Evolutionary conservation across 1,140 invertebrate species (phyloP).

Genomic region (Ericerus pela): DNA sequence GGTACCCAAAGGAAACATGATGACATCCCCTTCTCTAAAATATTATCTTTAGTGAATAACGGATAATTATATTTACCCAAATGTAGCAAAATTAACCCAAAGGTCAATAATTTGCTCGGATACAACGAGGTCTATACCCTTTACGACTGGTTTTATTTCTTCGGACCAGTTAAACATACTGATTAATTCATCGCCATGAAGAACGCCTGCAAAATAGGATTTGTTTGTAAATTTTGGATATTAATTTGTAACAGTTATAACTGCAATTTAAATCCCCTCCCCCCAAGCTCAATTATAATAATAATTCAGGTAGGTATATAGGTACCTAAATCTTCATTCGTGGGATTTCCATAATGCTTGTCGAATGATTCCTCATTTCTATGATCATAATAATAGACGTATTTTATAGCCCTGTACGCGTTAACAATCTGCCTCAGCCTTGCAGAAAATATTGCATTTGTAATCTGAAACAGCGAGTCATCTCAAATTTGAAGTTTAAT

Average conservation of each 20-base stretch:
- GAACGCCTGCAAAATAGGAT: conserved; percentile 9
- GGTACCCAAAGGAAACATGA: too few relatives aligned
- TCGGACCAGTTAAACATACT: conserved; percentile 16
- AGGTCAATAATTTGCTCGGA: conserved; percentile 13
- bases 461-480: too few relatives aligned
- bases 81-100: conserved; percentile 17
- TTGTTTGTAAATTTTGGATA: too few relatives aligned
- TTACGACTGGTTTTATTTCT: not conserved
- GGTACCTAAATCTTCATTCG: too few relatives aligned
- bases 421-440: not conserved
- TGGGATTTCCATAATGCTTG: not conserved
- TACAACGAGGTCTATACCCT: not conserved
- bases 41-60: too few relatives aligned
- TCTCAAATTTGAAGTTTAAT: too few relatives aligned
- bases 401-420: not conserved
- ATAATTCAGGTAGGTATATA: too few relatives aligned
- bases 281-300: too few relatives aligned
- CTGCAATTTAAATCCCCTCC: too few relatives aligned
- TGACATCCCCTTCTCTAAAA: too few relatives aligned
- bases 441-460: not conserved
- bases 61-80: conserved; percentile 12
- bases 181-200: conserved; percentile 19
- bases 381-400: not conserved
- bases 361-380: not conserved
- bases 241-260: too few relatives aligned